Evolutionary conservation across 2,797 vertebrate species (phyloP).

Genomic region (Dendrocincla fuliginosa): DNA sequence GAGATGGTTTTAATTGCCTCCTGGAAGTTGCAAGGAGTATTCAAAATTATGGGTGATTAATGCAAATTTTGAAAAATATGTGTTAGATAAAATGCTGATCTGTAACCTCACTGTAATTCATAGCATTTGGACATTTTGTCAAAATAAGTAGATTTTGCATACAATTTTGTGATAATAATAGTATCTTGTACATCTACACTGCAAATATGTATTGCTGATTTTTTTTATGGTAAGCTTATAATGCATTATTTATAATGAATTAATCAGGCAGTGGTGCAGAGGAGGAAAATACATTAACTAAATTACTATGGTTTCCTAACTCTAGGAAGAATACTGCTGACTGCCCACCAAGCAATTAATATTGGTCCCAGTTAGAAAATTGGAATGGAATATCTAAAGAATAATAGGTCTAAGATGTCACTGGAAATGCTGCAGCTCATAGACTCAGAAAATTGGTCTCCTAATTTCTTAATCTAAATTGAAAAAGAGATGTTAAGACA

Average conservation of each 20-base stretch:
- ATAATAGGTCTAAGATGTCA: background rate
- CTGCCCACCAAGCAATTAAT: constrained; percentile 22
- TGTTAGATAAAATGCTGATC: background rate
- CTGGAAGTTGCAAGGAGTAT: constrained; percentile 69
- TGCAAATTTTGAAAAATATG: background rate
- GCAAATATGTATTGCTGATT: background rate
- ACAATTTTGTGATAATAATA: background rate
- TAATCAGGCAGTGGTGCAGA: background rate
- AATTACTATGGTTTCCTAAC: constrained; percentile 33
- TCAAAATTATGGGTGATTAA: background rate
- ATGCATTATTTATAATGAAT: constrained; percentile 49
- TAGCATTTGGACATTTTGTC: background rate
- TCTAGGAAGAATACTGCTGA: background rate
- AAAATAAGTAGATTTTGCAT: background rate
- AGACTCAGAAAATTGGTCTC: background rate
- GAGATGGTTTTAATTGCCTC: constrained; percentile 80
- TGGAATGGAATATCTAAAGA: background rate
- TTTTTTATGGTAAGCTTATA: constrained; percentile 16
- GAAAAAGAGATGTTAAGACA: background rate
- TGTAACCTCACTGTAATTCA: background rate
- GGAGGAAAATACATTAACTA: constrained; percentile 30
- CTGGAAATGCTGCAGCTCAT: background rate
- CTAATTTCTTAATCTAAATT: background rate
- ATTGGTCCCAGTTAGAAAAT: background rate
- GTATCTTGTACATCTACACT: background rate